Conservation (phyloP, 2,113 vertebrate species). For the Sialia sialis region DNA sequence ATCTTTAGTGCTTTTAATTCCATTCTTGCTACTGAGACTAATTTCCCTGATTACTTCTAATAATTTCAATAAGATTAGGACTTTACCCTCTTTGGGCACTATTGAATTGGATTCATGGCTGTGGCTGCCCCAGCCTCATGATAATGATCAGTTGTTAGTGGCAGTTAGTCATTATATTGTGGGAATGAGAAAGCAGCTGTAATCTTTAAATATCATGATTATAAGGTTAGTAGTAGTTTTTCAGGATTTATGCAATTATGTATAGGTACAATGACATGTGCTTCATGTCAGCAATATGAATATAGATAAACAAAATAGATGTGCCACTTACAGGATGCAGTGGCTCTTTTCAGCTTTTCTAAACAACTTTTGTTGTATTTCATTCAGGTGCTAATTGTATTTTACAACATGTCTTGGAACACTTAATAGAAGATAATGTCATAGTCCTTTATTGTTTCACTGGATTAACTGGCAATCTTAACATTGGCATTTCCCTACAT, state of each 20-base stretch:
- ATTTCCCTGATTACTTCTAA: background rate
- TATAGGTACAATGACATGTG: conserved; percentile 33
- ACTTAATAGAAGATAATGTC: background rate
- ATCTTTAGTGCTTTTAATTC: background rate
- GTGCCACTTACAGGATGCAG: background rate
- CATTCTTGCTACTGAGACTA: background rate
- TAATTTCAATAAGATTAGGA: background rate
- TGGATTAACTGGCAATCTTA: background rate
- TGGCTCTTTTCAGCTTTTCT: background rate
- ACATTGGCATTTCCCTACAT: background rate
- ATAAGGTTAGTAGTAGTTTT: conserved; percentile 52
- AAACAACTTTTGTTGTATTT: background rate
- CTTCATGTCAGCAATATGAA: background rate
- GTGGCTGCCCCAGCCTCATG: conserved; percentile 27
- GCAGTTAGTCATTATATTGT: conserved; percentile 49
- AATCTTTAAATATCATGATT: conserved; percentile 62
- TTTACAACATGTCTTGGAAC: background rate
- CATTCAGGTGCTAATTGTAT: background rate
- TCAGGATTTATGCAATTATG: conserved; percentile 36
- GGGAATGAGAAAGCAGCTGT: conserved; percentile 45
- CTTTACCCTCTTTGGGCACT: background rate
- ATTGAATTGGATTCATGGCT: conserved; percentile 5
- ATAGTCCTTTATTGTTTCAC: background rate
- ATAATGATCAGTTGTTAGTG: conserved; percentile 51
- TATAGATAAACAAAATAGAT: conserved; percentile 24